Conservation (phyloP, 2,797 vertebrate species). For the Lophura swinhoii region DNA sequence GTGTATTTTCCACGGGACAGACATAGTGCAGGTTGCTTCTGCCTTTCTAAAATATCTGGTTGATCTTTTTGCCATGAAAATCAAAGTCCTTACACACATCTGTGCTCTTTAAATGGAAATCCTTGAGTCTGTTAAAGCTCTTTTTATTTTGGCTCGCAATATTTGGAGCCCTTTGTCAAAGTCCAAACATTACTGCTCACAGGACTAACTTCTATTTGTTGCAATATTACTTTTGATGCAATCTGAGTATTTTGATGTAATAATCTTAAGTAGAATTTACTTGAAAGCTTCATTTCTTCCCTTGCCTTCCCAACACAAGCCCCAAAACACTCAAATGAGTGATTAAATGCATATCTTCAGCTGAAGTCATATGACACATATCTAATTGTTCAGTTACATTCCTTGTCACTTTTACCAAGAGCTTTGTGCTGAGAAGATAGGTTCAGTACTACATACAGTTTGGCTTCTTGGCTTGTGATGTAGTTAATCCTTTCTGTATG, state of each 20-base stretch:
- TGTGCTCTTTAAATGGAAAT: not conserved
- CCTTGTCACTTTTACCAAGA: not conserved
- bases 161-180: not conserved
- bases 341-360: not conserved
- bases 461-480: not conserved
- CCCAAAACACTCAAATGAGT: rapidly evolving
- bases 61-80: not conserved
- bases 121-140: rapidly evolving
- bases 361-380: not conserved
- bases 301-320: rapidly evolving
- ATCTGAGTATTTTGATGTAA: not conserved
- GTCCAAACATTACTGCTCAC: not conserved
- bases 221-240: not conserved
- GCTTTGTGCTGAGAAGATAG: not conserved
- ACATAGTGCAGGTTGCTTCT: not conserved
- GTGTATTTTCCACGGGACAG: not conserved
- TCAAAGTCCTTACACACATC: not conserved
- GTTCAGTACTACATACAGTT: rapidly evolving
- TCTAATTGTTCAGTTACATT: not conserved
- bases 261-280: not conserved
- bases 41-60: not conserved
- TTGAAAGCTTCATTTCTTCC: not conserved
- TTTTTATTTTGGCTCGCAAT: not conserved
- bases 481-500: not conserved
- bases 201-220: not conserved